phyloP scores from a whole-genome alignment of 2,888 invertebrate species.

The Drosophila tripunctata region DNA sequence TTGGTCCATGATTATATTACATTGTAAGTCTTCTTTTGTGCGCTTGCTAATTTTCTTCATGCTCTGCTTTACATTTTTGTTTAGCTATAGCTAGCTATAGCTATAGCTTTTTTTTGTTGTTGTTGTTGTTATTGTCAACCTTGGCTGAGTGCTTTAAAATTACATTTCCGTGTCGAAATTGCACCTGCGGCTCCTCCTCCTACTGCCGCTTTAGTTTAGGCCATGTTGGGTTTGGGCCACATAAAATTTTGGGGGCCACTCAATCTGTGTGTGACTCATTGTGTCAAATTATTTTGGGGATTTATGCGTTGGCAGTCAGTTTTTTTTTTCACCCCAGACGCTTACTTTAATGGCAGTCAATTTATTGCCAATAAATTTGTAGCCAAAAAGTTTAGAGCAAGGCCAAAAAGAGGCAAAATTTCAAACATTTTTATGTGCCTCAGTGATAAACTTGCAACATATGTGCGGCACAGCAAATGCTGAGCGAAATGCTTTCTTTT shows the following conservation, averaged over 20 bases:
- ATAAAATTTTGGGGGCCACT: slow-evolving; percentile 59
- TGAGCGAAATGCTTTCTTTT: slow-evolving; percentile 44
- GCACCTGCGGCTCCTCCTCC: slow-evolving; percentile 64
- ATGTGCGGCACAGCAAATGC: slow-evolving; percentile 56
- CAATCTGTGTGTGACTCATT: slow-evolving; percentile 80
- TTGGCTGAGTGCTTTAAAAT: slow-evolving; percentile 72
- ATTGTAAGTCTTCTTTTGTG: slow-evolving; percentile 31
- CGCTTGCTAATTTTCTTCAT: slow-evolving; percentile 58
- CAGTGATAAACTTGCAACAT: slow-evolving; percentile 78
- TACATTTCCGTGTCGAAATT: slow-evolving; percentile 74
- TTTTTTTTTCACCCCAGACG: slow-evolving; percentile 51
- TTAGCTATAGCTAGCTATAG: too few species aligned
- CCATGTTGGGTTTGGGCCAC: background rate
- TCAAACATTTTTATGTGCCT: slow-evolving; percentile 68
- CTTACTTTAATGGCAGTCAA: slow-evolving; percentile 78
- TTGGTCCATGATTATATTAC: slow-evolving; percentile 71
- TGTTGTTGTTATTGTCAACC: slow-evolving; percentile 21
- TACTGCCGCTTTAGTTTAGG: too few species aligned
- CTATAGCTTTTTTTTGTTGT: slow-evolving; percentile 11
- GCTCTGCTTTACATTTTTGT: background rate
- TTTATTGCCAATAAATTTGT: slow-evolving; percentile 80
- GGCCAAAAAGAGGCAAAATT: slow-evolving; percentile 64
- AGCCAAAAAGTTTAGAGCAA: slow-evolving; percentile 79
- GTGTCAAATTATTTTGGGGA: slow-evolving; percentile 79
- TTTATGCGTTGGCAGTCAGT: slow-evolving; percentile 77